Percentiles rank a stretch among this genome's conserved stretches.
Conservation (phyloP, 2,797 vertebrate genomes). For the Acipenser ruthenus region DNA sequence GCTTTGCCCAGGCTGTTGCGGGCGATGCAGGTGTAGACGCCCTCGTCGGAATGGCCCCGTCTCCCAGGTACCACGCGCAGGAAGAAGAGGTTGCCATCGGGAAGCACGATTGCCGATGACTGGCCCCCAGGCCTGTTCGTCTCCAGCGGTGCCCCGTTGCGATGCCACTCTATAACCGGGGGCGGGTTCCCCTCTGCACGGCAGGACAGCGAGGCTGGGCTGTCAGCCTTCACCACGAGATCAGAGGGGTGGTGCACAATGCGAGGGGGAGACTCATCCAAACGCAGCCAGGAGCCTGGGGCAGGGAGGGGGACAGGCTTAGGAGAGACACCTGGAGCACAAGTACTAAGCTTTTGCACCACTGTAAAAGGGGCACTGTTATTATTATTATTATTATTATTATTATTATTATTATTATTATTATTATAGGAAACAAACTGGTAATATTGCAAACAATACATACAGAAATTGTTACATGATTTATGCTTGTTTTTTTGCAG, state of each 20-base stretch:
- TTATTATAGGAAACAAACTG: too few relatives aligned
- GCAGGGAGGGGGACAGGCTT: too few relatives aligned
- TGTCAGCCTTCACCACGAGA: slow-evolving; percentile 60
- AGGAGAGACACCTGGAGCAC: too few relatives aligned
- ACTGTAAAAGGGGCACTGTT: too few relatives aligned
- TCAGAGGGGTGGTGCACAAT: slow-evolving; percentile 76
- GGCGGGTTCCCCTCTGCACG: slow-evolving; percentile 62
- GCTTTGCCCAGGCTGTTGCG: slow-evolving; percentile 62
- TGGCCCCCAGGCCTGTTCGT: slow-evolving; percentile 36
- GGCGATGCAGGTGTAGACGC: slow-evolving; percentile 73
- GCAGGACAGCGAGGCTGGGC: slow-evolving; percentile 67
- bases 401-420: too few relatives aligned
- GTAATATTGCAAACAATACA: too few relatives aligned
- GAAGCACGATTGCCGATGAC: slow-evolving; percentile 50
- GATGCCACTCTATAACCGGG: slow-evolving; percentile 71
- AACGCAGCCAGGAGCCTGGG: slow-evolving; percentile 49
- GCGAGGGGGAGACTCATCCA: slow-evolving; percentile 51
- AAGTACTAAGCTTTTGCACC: too few relatives aligned
- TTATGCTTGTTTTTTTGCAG: too few relatives aligned
- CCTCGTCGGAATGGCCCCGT: slow-evolving; percentile 62
- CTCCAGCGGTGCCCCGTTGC: slow-evolving; percentile 62
- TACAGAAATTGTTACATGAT: too few relatives aligned
- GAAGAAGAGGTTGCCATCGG: slow-evolving; percentile 73
- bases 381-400: too few relatives aligned
- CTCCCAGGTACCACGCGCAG: slow-evolving; percentile 42